phyloP scores from a whole-genome alignment of 2,797 vertebrate genomes.

The Myotis daubentonii region DNA sequence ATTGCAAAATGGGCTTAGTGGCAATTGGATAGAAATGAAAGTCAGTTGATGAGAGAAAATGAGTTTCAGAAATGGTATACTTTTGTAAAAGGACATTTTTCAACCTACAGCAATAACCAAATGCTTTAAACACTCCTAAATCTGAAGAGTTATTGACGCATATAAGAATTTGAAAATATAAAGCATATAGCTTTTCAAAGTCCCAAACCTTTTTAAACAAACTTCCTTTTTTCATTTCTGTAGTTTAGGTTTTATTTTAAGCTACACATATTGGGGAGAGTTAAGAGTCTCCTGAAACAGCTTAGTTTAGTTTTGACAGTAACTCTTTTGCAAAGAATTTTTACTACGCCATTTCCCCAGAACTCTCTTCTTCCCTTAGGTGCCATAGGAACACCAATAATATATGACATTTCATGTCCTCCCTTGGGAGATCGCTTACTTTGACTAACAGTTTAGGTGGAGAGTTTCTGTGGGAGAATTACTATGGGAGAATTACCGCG shows the following conservation, averaged over 20 bases:
- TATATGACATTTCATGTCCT: not conserved
- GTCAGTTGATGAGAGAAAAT: not conserved
- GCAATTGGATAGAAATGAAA: not conserved
- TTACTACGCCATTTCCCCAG: not conserved
- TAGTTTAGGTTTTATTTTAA: constrained; percentile 63
- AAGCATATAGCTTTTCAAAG: constrained; percentile 58
- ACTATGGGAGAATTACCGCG: not conserved
- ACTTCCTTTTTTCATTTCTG: constrained; percentile 50
- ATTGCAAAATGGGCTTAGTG: not conserved
- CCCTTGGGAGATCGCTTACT: not conserved
- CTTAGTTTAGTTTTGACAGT: constrained; percentile 37
- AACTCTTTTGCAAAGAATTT: constrained; percentile 40
- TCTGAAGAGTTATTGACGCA: constrained; percentile 58
- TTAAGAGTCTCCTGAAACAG: constrained; percentile 63
- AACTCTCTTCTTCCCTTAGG: not conserved
- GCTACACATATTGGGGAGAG: constrained; percentile 32
- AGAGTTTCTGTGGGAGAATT: constrained; percentile 35
- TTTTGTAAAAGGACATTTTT: not conserved
- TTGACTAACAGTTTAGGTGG: not conserved
- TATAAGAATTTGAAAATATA: constrained; percentile 60
- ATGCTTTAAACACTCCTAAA: constrained; percentile 29
- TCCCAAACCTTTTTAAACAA: constrained; percentile 54
- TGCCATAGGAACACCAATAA: constrained; percentile 7
- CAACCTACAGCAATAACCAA: constrained; percentile 35
- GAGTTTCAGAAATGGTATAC: constrained; percentile 5